Percentiles rank a stretch among this genome's conserved stretches.
Evolutionary conservation across 2,888 invertebrate species (phyloP).

Genomic region (Chrysomela aeneicollis): DNA sequence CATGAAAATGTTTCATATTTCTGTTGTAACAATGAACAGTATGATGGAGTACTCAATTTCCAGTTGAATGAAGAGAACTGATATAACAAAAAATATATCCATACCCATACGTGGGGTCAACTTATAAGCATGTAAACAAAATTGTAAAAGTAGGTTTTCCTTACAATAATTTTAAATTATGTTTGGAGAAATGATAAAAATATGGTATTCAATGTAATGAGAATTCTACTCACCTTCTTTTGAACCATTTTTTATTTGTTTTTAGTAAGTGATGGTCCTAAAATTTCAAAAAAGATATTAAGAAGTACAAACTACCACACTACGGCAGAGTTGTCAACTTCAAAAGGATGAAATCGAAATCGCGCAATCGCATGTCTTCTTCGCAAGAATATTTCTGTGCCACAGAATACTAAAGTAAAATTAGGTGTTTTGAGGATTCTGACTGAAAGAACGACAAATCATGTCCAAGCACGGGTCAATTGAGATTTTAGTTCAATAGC

Average conservation of each 20-base stretch:
- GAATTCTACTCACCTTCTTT: conserved; percentile 51
- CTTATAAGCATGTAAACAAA: background rate
- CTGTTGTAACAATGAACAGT: background rate
- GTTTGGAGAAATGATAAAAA: conserved; percentile 17
- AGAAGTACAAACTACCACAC: conserved; percentile 28
- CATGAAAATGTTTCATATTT: background rate
- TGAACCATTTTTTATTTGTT: conserved; percentile 52
- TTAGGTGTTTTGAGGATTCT: too few relatives aligned
- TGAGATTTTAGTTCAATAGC: too few relatives aligned
- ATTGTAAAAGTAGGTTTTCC: background rate
- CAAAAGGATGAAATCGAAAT: conserved; percentile 29
- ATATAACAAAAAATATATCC: background rate
- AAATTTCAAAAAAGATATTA: conserved; percentile 37
- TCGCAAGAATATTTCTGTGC: too few relatives aligned
- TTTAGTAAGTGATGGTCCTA: conserved; percentile 38
- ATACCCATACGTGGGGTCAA: too few relatives aligned
- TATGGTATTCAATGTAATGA: conserved; percentile 12
- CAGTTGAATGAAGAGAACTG: background rate
- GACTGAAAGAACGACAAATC: too few relatives aligned
- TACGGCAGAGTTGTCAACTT: conserved; percentile 23
- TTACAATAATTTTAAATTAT: background rate
- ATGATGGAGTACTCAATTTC: background rate
- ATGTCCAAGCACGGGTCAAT: too few relatives aligned
- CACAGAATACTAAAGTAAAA: too few relatives aligned
- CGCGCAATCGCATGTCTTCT: conserved; percentile 6